Evolutionary conservation across 2,888 invertebrate genomes (phyloP).

Genomic region (Ditula angustiorana): DNA sequence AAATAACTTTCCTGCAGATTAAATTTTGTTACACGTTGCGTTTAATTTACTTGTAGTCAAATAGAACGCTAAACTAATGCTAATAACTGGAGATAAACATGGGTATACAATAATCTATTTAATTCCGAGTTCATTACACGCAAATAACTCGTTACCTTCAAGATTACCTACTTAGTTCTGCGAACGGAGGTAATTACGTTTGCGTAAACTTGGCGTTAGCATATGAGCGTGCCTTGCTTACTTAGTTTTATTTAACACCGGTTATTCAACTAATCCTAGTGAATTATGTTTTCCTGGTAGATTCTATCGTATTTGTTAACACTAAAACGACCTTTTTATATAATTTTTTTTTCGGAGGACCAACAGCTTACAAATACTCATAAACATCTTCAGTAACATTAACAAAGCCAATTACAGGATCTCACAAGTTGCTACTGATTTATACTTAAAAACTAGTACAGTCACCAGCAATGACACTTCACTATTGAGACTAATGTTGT

Average conservation of each 20-base stretch:
- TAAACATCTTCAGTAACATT: too few species aligned
- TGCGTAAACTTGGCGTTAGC: neutral
- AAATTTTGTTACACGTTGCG: neutral
- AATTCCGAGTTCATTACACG: neutral
- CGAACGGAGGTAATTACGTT: neutral
- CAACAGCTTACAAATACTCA: too few species aligned
- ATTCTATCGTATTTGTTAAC: neutral
- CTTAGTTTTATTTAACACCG: neutral
- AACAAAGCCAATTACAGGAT: too few species aligned
- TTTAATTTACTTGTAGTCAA: neutral
- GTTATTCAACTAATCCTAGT: neutral
- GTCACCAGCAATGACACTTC: too few species aligned
- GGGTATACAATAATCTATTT: neutral
- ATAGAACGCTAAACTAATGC: neutral
- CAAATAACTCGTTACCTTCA: neutral
- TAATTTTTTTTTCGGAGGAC: too few species aligned
- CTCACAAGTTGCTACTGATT: too few species aligned
- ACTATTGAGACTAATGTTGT: too few species aligned
- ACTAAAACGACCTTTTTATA: too few species aligned
- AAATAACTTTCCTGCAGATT: neutral
- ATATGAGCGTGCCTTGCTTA: neutral
- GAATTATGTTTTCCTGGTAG: neutral
- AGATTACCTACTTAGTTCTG: neutral
- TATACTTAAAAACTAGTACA: too few species aligned
- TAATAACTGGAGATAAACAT: neutral